Base-by-base conservation (phyloP, 2,113 vertebrate species). In the Oryzias curvinotus region DNA sequence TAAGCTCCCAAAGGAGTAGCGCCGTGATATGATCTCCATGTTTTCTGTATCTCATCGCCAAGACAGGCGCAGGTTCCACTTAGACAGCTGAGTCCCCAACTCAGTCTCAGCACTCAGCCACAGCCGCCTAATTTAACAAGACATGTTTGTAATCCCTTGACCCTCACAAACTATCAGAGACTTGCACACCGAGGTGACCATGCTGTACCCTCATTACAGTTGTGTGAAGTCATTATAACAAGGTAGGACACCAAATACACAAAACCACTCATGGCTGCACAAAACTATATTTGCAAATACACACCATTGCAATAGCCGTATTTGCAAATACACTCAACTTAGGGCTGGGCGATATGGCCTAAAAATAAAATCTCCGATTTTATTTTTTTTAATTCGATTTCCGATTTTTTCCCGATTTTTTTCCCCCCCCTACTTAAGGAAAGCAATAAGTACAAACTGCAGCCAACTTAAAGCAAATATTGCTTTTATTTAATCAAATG, bases 121-220 rank as follows among this genome's bases (percentile, higher is more conserved):
- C 80, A 58, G 76, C 70, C 76, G 67, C 71, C 84, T 87, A 82
- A 90, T 88, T 87, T 85, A 85, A 88, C 76, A 70, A 84, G 87
- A 85, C 84, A 85, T 79, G 65, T 76, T 70, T 82, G 70, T 81
- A 88, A 84, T 87, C 82, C 74, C 67, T 76, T 78, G 87, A 88
- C 85, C 85, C 78, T 71, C 52, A 23, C 73, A 71, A 66, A 68
- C 59, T 73, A 82, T 68, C 76, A 70, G 66, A 47, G 62, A 75
- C 62, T 85, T 30, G 23, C 53, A 67, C 68, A 81, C 73, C 74
- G 73, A 65, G 75, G 77, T 78, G 76, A 78, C 77, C 75, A 57
- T 23, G 18, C 60, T 66, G 51, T 71, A 52, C 57, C 43, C 58
- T 88, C 60, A 82, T 89, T 85, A 82, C 60, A 62, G 56, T 53